A percentile compares a stretch with the other conserved stretches of the same genome.
phyloP scores from a whole-genome alignment of 2,888 invertebrate species.

The Subacronicta megacephala region DNA sequence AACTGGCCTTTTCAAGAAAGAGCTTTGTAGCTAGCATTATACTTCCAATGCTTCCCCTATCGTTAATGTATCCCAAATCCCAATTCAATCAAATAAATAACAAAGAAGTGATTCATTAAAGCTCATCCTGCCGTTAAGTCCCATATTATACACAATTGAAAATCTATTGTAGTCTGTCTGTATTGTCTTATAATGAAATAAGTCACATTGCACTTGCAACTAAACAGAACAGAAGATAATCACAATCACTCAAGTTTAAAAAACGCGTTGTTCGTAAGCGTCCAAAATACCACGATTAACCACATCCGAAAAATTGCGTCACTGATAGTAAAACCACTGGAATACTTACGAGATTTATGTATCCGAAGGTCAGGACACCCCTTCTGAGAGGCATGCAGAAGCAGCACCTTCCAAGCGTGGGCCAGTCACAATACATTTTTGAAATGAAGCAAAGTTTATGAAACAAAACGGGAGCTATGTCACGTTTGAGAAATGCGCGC shows the following conservation, averaged over 20 bases:
- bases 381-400: slow-evolving; percentile 79
- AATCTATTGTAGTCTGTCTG: too few relatives aligned
- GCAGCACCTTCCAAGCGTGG: slow-evolving; percentile 71
- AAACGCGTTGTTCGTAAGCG: slow-evolving; percentile 22
- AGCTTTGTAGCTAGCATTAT: too few relatives aligned
- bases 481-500: slow-evolving; percentile 31
- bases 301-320: slow-evolving; percentile 28
- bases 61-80: too few relatives aligned
- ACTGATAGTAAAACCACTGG: slow-evolving; percentile 16
- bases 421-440: slow-evolving; percentile 79
- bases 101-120: too few relatives aligned
- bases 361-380: slow-evolving; percentile 76
- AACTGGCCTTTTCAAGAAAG: too few relatives aligned
- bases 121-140: too few relatives aligned
- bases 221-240: neutral
- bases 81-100: too few relatives aligned
- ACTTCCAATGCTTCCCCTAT: too few relatives aligned
- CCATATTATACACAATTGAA: too few relatives aligned
- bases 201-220: too few relatives aligned
- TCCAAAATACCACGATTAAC: slow-evolving; percentile 26
- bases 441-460: slow-evolving; percentile 7
- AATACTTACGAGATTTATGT: slow-evolving; percentile 76
- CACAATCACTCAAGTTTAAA: slow-evolving; percentile 11
- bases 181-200: too few relatives aligned
- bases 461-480: slow-evolving; percentile 13